A percentile compares a stretch with the other conserved stretches of the same genome.
phyloP scores from a whole-genome alignment of 1,140 invertebrate genomes.

The Drosophila quadrilineata region DNA sequence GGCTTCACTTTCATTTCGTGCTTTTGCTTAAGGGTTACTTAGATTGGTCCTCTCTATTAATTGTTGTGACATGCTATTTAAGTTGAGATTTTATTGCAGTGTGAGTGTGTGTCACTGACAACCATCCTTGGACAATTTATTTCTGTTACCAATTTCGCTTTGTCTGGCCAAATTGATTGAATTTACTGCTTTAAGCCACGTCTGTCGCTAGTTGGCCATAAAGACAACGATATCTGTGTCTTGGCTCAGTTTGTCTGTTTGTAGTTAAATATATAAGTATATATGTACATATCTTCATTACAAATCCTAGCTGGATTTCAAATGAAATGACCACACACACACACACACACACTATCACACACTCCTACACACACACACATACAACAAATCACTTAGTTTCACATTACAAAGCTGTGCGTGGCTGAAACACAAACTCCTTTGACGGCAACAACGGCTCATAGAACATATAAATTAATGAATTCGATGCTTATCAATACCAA shows the following conservation, averaged over 20 bases:
- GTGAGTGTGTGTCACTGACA: too few species aligned
- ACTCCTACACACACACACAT: conserved; percentile 33
- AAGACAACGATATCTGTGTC: too few species aligned
- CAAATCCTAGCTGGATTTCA: conserved; percentile 65
- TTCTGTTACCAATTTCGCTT: too few species aligned
- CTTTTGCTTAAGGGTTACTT: too few species aligned
- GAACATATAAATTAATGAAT: conserved; percentile 80
- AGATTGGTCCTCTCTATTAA: conserved; percentile 43
- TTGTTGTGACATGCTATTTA: conserved; percentile 39
- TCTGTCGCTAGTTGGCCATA: conserved; percentile 7
- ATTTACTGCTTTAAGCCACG: conserved; percentile 41
- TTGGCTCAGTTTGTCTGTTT: background rate
- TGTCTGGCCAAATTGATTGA: conserved; percentile 38
- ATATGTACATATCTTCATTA: conserved; percentile 37
- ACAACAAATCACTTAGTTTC: conserved; percentile 71
- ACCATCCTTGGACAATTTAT: too few species aligned
- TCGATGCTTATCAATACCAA: conserved; percentile 75
- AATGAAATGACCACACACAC: conserved; percentile 62
- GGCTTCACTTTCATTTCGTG: conserved; percentile 35
- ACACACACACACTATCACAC: conserved; percentile 41
- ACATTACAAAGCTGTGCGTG: conserved; percentile 71
- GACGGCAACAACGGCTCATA: conserved; percentile 45
- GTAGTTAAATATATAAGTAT: too few species aligned
- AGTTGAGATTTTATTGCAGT: conserved; percentile 42
- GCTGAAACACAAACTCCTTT: conserved; percentile 50